phyloP scores from a whole-genome alignment of 2,888 invertebrate species.

The Ichneumoninae sp. region DNA sequence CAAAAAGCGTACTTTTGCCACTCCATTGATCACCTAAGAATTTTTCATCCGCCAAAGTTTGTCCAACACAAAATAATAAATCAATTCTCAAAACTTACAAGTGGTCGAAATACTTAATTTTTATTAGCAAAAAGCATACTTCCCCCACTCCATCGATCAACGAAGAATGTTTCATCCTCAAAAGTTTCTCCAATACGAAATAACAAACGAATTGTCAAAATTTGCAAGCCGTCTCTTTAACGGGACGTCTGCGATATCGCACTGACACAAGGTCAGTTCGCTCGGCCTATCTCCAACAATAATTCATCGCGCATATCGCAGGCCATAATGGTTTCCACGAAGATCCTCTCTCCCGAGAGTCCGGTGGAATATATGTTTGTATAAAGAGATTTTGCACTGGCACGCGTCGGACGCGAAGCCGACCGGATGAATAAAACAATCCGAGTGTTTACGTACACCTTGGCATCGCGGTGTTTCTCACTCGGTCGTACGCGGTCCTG shows the following conservation, averaged over 20 bases:
- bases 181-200: neutral
- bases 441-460: constrained; percentile 82
- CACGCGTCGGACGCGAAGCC: constrained; percentile 75
- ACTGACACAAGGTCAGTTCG: constrained; percentile 38
- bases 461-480: constrained; percentile 60
- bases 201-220: neutral
- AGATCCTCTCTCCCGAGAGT: constrained; percentile 46
- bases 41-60: too few relatives aligned
- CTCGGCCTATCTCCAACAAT: constrained; percentile 40
- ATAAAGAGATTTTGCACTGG: constrained; percentile 68
- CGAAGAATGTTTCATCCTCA: too few relatives aligned
- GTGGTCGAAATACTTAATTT: neutral
- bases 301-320: constrained; percentile 9
- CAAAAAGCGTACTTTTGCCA: too few relatives aligned
- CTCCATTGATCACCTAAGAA: too few relatives aligned
- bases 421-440: constrained; percentile 82
- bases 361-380: constrained; percentile 62
- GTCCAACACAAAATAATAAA: too few relatives aligned
- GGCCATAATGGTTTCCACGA: constrained; percentile 36
- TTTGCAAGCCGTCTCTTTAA: neutral
- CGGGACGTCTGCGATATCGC: neutral
- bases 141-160: too few relatives aligned
- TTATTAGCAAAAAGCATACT: neutral
- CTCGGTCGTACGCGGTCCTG: constrained; percentile 36
- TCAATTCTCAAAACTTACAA: too few relatives aligned